Percentiles rank a stretch among this genome's conserved stretches.
Conservation (phyloP, 2,797 vertebrate genomes). For the Propithecus deckenii region DNA sequence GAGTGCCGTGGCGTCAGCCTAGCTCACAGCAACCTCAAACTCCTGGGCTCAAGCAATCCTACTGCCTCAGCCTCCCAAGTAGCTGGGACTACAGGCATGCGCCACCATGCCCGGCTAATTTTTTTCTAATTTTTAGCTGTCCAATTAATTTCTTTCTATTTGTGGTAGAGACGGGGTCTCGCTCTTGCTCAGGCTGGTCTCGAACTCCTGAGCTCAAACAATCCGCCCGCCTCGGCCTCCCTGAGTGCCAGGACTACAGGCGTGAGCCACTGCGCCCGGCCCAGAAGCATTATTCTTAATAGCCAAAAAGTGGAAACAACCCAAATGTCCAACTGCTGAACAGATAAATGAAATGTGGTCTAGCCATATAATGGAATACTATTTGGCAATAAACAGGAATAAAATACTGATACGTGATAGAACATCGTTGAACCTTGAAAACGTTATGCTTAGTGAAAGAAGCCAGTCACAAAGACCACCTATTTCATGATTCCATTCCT, state of each 20-base stretch:
- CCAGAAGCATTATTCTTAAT: background rate
- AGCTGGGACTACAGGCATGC: no score
- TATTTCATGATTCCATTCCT: background rate
- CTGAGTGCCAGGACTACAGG: background rate
- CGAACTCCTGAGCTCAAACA: background rate
- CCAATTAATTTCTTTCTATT: background rate
- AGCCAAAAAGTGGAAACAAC: background rate
- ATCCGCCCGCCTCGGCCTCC: background rate
- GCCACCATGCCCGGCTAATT: background rate
- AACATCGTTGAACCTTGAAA: background rate
- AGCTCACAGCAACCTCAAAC: no score
- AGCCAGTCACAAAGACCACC: background rate
- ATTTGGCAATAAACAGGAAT: background rate
- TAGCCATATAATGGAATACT: background rate
- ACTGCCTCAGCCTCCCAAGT: no score
- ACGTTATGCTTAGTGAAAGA: background rate
- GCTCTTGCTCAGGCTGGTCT: background rate
- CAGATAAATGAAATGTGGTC: background rate
- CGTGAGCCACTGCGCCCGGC: rapidly evolving
- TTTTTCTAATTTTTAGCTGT: background rate
- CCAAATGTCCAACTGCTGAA: background rate
- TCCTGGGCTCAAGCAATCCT: no score
- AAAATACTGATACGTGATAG: background rate
- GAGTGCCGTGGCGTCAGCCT: no score
- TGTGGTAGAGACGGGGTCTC: background rate